A percentile compares a stretch with the other conserved stretches of the same genome.
Evolutionary conservation across 1,140 invertebrate genomes (phyloP).

Genomic region (Thrips palmi): DNA sequence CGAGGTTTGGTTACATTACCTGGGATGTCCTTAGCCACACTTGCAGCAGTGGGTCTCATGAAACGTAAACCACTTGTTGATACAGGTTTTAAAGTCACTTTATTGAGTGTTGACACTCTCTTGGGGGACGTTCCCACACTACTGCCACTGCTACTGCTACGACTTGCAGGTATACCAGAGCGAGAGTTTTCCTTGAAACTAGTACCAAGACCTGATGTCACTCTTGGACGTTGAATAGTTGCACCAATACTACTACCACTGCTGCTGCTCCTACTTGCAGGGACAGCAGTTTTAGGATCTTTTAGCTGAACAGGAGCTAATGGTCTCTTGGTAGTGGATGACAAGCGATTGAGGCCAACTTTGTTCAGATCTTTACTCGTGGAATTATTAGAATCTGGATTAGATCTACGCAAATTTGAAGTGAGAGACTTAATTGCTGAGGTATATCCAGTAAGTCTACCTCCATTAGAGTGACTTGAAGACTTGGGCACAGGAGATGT

Average conservation of each 20-base stretch:
- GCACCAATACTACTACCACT: conserved; percentile 17
- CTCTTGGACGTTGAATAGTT: conserved; percentile 13
- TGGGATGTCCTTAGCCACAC: conserved; percentile 36
- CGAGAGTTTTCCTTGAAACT: conserved; percentile 22
- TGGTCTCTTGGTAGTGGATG: conserved; percentile 23
- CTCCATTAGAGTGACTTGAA: conserved; percentile 7
- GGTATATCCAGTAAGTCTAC: conserved; percentile 18
- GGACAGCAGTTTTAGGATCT: conserved; percentile 24
- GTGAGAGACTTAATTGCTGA: conserved; percentile 20
- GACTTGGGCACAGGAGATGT: conserved; percentile 21
- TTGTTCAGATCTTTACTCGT: conserved; percentile 12
- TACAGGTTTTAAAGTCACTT: conserved; percentile 22
- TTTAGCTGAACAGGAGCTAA: conserved; percentile 16
- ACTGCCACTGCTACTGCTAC: conserved; percentile 51
- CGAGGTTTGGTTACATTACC: no score
- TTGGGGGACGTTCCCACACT: conserved; percentile 31
- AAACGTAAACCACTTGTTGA: conserved; percentile 28
- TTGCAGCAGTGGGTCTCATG: conserved; percentile 40
- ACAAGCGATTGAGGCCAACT: conserved; percentile 11
- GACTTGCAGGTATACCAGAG: conserved; percentile 39
- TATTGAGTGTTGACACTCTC: conserved; percentile 15
- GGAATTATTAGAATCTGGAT: conserved; percentile 4
- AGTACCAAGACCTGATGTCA: conserved; percentile 17
- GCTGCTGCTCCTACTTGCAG: conserved; percentile 35
- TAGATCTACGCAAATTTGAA: conserved; percentile 17